These are phyloP conservation scores for Melipona beecheii DNA, from an alignment of 2,888 invertebrate species.

Conservation along the genomic window DNA sequence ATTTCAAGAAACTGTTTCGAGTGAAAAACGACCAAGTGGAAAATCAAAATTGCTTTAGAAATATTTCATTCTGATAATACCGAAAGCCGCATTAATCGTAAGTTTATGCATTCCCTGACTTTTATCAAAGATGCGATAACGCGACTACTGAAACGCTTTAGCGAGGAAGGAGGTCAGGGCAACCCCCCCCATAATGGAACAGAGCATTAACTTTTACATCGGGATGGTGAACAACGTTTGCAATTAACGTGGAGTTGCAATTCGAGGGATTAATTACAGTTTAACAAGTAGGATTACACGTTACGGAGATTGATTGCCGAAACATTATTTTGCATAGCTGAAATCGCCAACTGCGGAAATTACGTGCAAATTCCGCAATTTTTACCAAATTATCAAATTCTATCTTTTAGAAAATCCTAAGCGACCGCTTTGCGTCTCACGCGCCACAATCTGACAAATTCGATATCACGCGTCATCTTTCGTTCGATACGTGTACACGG, in stretches of 20 bases:
- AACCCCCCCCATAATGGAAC: constrained; percentile 1
- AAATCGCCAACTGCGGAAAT: constrained; percentile 27
- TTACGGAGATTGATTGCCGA: constrained; percentile 44
- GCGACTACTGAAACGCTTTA: constrained; percentile 10
- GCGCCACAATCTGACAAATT: not conserved
- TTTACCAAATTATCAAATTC: too few species aligned
- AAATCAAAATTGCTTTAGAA: not conserved
- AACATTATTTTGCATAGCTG: constrained; percentile 31
- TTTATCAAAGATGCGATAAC: constrained; percentile 10
- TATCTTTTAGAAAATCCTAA: too few species aligned
- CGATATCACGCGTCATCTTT: not conserved
- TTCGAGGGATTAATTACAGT: constrained; percentile 44
- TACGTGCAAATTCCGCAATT: constrained; percentile 1
- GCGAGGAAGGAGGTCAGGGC: not conserved
- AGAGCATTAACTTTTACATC: constrained; percentile 31
- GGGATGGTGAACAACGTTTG: constrained; percentile 15
- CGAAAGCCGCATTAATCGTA: not conserved
- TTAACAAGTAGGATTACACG: constrained; percentile 27
- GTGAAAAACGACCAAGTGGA: not conserved
- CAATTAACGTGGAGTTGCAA: constrained; percentile 40
- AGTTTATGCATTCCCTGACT: not conserved
- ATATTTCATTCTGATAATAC: not conserved
- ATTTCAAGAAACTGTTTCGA: not conserved
- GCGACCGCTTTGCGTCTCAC: too few species aligned
- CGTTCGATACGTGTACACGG: too few species aligned